These are phyloP conservation scores for Papilio aristodemus DNA, from an alignment of 1,140 invertebrate genomes.

Conservation along the genomic window DNA sequence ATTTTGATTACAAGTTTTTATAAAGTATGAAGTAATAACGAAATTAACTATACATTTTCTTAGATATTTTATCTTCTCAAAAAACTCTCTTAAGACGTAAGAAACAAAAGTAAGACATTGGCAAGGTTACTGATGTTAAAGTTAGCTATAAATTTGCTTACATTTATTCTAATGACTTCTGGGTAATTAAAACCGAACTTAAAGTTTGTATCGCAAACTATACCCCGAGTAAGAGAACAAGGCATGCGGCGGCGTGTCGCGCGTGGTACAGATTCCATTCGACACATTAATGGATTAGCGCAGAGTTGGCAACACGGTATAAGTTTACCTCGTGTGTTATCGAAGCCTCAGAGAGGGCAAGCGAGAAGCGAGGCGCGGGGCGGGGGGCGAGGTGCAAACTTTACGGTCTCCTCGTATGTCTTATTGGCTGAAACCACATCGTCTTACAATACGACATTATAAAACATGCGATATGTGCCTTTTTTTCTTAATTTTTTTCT, in stretches of 20 bases:
- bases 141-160: neutral
- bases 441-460: too few relatives aligned
- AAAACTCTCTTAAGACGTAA: too few relatives aligned
- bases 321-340: constrained; percentile 7
- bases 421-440: neutral
- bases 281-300: constrained; percentile 13
- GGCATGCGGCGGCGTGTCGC: neutral
- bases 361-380: neutral
- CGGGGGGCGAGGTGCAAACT: neutral
- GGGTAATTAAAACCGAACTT: neutral
- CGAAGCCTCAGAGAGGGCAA: neutral
- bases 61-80: neutral
- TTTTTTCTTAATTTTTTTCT: too few relatives aligned
- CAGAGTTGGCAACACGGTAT: neutral
- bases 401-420: neutral
- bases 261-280: neutral
- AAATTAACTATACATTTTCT: too few relatives aligned
- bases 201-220: neutral
- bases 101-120: too few relatives aligned
- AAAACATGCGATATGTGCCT: too few relatives aligned
- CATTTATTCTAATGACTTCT: neutral
- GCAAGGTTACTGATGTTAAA: neutral
- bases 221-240: neutral
- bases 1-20: neutral
- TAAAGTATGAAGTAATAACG: neutral